These are phyloP conservation scores for Schizotus pectinicornis DNA, from an alignment of 2,888 invertebrate genomes.

Conservation along the genomic window DNA sequence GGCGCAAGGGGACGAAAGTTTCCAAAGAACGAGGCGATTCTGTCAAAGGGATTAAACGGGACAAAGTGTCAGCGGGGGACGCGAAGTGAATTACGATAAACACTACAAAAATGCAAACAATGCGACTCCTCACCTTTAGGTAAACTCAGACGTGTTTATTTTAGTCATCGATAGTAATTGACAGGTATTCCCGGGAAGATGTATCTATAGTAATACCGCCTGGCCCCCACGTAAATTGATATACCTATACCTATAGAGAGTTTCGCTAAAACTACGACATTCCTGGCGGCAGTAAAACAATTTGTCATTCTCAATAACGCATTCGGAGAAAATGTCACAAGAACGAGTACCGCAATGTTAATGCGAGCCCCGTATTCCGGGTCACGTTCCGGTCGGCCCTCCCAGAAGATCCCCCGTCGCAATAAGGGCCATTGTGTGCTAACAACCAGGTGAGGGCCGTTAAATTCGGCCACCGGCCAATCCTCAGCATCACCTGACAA, in stretches of 20 bases:
- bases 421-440: slow-evolving; percentile 11
- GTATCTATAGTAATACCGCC: slow-evolving; percentile 8
- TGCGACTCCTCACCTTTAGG: slow-evolving; percentile 28
- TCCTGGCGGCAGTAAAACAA: slow-evolving; percentile 14
- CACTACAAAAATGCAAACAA: slow-evolving; percentile 30
- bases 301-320: slow-evolving; percentile 15
- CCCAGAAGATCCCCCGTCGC: slow-evolving; percentile 17
- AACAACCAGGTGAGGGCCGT: slow-evolving; percentile 18
- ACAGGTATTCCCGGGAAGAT: slow-evolving; percentile 20
- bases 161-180: slow-evolving; percentile 29
- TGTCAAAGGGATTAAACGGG: slow-evolving; percentile 21
- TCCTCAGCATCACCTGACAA: no score
- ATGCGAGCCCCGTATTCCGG: slow-evolving; percentile 24
- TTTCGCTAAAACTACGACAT: slow-evolving; percentile 5
- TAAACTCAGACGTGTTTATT: slow-evolving; percentile 25
- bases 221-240: slow-evolving; percentile 1
- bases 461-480: not conserved
- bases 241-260: not conserved
- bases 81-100: slow-evolving; percentile 29
- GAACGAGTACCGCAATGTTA: slow-evolving; percentile 5
- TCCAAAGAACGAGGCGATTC: slow-evolving; percentile 14
- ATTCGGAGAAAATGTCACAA: slow-evolving; percentile 2
- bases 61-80: slow-evolving; percentile 25
- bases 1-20: slow-evolving; percentile 4
- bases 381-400: slow-evolving; percentile 29